Conservation (phyloP, 2,113 vertebrate species). For the Nematolebias whitei region DNA sequence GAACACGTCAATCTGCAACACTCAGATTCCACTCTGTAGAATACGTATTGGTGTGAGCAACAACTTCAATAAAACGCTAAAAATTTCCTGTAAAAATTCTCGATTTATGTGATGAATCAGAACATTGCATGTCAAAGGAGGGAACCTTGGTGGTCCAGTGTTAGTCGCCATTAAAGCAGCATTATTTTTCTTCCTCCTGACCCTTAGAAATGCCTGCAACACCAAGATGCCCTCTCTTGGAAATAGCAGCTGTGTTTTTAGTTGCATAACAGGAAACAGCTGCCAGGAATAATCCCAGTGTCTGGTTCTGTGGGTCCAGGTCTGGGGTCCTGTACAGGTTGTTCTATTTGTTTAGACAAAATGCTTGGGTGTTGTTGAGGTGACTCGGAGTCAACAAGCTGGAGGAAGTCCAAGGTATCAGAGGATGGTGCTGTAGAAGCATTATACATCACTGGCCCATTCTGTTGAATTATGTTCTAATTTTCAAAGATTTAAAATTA, state of each 20-base stretch:
- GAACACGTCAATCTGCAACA: not conserved
- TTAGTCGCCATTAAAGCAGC: constrained; percentile 81
- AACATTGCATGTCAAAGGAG: constrained; percentile 41
- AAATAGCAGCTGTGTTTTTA: constrained; percentile 80
- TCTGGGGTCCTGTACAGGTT: constrained; percentile 74
- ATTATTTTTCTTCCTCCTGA: constrained; percentile 84
- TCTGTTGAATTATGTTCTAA: too few relatives aligned
- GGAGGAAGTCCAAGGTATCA: constrained; percentile 52
- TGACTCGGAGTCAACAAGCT: constrained; percentile 57
- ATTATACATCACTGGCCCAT: too few relatives aligned
- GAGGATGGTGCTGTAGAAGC: constrained; percentile 26
- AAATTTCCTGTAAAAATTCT: constrained; percentile 16
- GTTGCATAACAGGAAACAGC: constrained; percentile 86
- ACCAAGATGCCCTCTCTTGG: constrained; percentile 78
- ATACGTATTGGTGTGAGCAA: not conserved
- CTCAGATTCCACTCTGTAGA: not conserved
- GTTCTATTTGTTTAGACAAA: constrained; percentile 73
- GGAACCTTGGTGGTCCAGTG: constrained; percentile 81
- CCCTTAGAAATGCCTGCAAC: constrained; percentile 80
- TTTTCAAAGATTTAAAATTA: not conserved
- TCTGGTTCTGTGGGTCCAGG: constrained; percentile 55
- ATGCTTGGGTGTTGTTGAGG: constrained; percentile 50
- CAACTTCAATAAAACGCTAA: constrained; percentile 19
- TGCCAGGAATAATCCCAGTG: constrained; percentile 75
- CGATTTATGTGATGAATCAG: constrained; percentile 36